A percentile compares a stretch with the other conserved stretches of the same genome.
phyloP scores from a whole-genome alignment of 2,888 invertebrate genomes.

The Campopleginae sp. region DNA sequence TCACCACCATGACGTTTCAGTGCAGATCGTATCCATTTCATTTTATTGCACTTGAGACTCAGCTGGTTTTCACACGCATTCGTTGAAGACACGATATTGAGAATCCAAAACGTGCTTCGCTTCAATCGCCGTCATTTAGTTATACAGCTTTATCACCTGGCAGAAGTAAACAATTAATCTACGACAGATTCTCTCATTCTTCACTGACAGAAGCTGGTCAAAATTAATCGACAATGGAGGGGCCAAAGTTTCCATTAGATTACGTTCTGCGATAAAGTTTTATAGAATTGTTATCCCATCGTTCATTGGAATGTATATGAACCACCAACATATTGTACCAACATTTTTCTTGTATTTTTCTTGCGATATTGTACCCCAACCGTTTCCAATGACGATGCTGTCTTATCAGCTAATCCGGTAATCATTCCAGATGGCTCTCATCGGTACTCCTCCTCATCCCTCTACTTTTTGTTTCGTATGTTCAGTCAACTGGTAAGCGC shows the following conservation, averaged over 20 bases:
- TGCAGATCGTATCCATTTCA: not conserved
- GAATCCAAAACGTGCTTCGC: not conserved
- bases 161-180: not conserved
- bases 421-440: slow-evolving; percentile 55
- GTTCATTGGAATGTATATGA: not conserved
- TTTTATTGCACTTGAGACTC: not conserved
- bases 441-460: slow-evolving; percentile 19
- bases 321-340: not conserved
- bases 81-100: not conserved
- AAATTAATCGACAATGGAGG: not conserved
- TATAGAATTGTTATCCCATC: not conserved
- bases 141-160: not conserved
- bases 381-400: slow-evolving; percentile 38
- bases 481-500: slow-evolving; percentile 36
- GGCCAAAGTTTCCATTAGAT: not conserved
- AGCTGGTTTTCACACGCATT: not conserved
- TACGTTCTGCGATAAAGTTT: not conserved
- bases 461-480: slow-evolving; percentile 20
- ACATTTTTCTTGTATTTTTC: slow-evolving; percentile 9
- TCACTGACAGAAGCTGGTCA: not conserved
- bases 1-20: not conserved
- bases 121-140: not conserved
- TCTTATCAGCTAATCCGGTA: slow-evolving; percentile 56
- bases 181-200: not conserved
- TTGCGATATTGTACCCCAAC: not conserved